Percentiles rank a stretch among this genome's conserved stretches.
Conservation (phyloP, 2,888 invertebrate genomes). For the Leptogaster cylindrica region DNA sequence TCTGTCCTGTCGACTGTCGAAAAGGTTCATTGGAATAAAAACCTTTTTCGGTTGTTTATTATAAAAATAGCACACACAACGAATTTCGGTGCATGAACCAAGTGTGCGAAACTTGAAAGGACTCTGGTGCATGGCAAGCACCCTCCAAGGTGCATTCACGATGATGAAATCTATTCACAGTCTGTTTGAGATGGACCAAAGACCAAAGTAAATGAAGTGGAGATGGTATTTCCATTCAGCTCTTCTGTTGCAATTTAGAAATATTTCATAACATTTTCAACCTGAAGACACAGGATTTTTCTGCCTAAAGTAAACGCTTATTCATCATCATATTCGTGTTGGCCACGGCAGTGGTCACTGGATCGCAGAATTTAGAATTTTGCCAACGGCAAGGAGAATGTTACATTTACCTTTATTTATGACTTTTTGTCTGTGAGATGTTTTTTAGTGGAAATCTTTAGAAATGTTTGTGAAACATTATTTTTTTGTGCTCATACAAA, state of each 20-base stretch:
- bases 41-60: conserved; percentile 16
- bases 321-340: neutral
- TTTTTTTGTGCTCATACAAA: no score
- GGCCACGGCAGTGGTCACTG: neutral
- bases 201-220: conserved; percentile 19
- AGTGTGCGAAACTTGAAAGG: conserved; percentile 12
- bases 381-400: no score
- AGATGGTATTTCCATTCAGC: conserved; percentile 12
- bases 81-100: neutral
- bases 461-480: no score
- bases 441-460: no score
- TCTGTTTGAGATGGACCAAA: conserved; percentile 24
- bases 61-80: conserved; percentile 6
- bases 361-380: no score
- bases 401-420: no score
- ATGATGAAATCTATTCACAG: conserved; percentile 23
- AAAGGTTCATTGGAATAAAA: neutral
- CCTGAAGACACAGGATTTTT: neutral
- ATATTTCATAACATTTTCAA: conserved; percentile 31
- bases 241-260: conserved; percentile 32
- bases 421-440: no score
- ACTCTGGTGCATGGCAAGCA: neutral
- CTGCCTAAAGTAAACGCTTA: neutral
- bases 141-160: no score
- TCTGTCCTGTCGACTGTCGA: no score